Percentiles rank a stretch among this genome's conserved stretches.
Evolutionary conservation across 2,113 vertebrate species (phyloP).

Genomic region (Bubo bubo): DNA sequence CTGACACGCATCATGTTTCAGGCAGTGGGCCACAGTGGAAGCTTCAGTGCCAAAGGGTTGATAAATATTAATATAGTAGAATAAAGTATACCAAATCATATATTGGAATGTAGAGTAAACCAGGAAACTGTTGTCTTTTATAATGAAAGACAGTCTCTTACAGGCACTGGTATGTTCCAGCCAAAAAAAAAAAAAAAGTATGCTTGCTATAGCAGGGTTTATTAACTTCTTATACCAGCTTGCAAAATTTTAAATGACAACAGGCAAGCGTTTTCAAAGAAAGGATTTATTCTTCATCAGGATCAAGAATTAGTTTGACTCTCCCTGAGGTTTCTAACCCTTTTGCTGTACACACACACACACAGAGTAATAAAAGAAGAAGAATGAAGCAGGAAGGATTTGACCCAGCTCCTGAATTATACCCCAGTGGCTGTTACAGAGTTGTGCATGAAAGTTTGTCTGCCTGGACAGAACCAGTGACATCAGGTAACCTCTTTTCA

Average conservation of each 20-base stretch:
- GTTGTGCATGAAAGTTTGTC: not conserved
- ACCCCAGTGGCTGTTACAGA: too few species aligned
- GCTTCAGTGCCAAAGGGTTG: not conserved
- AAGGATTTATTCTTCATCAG: not conserved
- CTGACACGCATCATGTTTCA: not conserved
- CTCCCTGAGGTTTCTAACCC: not conserved
- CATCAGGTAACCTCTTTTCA: not conserved
- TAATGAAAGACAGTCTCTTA: not conserved
- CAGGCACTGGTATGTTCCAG: not conserved
- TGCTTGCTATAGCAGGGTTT: not conserved
- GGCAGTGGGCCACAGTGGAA: not conserved
- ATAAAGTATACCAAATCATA: not conserved
- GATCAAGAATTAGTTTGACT: not conserved
- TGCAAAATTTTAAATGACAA: not conserved
- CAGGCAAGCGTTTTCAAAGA: not conserved
- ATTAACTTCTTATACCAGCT: not conserved
- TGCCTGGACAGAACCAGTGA: not conserved
- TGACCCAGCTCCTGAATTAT: not conserved
- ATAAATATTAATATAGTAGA: conserved; percentile 10
- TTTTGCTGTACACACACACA: not conserved
- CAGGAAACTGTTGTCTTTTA: not conserved
- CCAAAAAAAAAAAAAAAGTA: not conserved
- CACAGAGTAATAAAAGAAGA: not conserved
- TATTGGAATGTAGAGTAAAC: not conserved
- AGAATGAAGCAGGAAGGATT: not conserved